Percentiles rank a stretch among this genome's conserved stretches.
Evolutionary conservation across 2,113 vertebrate species (phyloP).

Genomic region (Festucalex cinctus): DNA sequence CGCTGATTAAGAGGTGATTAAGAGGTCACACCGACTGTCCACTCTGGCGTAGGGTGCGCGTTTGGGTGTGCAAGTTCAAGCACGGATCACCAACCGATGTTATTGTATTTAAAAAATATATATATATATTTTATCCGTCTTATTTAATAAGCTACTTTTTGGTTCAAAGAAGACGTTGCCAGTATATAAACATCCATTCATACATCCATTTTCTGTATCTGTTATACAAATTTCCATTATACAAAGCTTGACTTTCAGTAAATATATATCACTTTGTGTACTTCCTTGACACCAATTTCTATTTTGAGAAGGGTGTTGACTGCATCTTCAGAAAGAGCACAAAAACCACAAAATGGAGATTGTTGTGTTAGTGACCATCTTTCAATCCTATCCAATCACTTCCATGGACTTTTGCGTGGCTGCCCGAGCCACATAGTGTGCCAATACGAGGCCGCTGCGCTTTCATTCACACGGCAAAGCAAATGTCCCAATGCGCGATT

Average conservation of each 20-base stretch:
- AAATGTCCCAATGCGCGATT: conserved; percentile 41
- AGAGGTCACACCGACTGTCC: conserved; percentile 44
- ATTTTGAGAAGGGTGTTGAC: no score
- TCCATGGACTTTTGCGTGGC: conserved; percentile 10
- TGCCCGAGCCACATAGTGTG: conserved; percentile 31
- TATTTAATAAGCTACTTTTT: neutral
- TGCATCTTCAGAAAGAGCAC: no score
- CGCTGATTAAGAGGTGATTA: conserved; percentile 57
- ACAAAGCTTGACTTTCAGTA: neutral
- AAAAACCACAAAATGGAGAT: no score
- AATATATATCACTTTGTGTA: no score
- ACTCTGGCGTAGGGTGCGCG: conserved; percentile 7
- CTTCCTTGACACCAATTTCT: no score
- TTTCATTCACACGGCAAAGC: conserved; percentile 54
- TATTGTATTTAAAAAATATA: neutral
- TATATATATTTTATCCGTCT: no score
- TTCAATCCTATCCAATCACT: neutral
- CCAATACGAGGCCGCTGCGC: conserved; percentile 6
- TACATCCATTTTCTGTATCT: no score
- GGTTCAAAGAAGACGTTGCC: no score
- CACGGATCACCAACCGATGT: conserved; percentile 13
- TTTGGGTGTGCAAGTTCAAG: conserved; percentile 15
- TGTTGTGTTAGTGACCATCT: neutral
- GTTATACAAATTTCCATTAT: no score
- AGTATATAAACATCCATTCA: no score